Base-by-base conservation (phyloP, 2,113 vertebrate genomes). In the Carettochelys insculpta region DNA sequence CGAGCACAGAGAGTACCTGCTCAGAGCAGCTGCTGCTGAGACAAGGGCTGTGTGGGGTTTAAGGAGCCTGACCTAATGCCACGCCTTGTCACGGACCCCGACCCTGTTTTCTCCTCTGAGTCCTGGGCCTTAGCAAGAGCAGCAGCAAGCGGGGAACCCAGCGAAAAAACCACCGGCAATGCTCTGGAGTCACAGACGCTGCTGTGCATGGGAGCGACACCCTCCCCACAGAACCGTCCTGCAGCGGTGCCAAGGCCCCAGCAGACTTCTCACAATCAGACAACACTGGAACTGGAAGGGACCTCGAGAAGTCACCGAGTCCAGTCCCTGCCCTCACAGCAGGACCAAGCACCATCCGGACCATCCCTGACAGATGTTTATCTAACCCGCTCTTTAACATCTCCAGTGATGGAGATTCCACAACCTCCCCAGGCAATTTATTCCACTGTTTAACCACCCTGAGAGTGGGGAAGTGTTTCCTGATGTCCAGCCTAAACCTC, bases 211-310 rank as follows among this genome's bases (percentile, higher is more conserved):
- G 17, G 58, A 10, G 58, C 58, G n/a, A n/a, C 16, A 4, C 34
- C n/a, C 4, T 38, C 17, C 19, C 17, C 34, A 20, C 20, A 22
- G 4, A 68, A 20, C 61, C n/a, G 17, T 2, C 8, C 14, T n/a
- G 61, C 17, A 10, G 34, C 2, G 17, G 19, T 5, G 34, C 2
- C 3, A 38, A 10, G 61, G n/a, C n/a, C 8, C 8, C 1, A 1
- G 19, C 61, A 20, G 34, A n/a, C 17, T 68, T 68, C 34, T 38
- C 34, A 10, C n/a, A 38, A 22, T 2, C n/a, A n/a, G n/a, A n/a
- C n/a, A n/a, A n/a, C n/a, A n/a, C n/a, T n/a, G n/a, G n/a, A n/a
- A n/a, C n/a, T n/a, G n/a, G n/a, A n/a, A n/a, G n/a, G n/a, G n/a
- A n/a, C n/a, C n/a, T n/a, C n/a, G n/a, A n/a, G n/a, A n/a, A n/a